Conservation (phyloP, 2,797 vertebrate genomes). For the Agapornis canus region DNA sequence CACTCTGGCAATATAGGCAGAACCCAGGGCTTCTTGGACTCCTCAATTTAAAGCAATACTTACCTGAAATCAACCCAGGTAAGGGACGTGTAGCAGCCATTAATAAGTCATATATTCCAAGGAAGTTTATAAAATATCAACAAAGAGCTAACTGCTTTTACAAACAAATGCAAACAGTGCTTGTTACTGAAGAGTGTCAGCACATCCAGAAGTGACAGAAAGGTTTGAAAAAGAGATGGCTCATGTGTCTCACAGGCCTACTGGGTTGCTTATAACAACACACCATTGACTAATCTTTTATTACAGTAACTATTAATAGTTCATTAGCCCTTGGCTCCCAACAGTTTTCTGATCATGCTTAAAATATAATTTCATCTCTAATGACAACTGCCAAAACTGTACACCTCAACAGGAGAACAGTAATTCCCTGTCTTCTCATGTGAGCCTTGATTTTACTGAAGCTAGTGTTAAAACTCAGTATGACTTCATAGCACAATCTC, state of each 20-base stretch:
- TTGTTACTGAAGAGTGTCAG: background rate
- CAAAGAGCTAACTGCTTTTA: background rate
- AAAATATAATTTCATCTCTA: background rate
- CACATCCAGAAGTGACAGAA: background rate
- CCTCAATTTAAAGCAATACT: background rate
- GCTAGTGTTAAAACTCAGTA: background rate
- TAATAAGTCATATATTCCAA: background rate
- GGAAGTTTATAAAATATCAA: background rate
- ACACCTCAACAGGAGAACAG: background rate
- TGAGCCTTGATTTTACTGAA: background rate
- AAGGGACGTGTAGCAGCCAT: background rate
- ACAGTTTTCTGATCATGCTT: background rate
- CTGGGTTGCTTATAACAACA: background rate
- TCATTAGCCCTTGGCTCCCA: background rate
- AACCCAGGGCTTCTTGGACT: background rate
- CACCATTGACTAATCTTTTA: background rate
- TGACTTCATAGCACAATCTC: background rate
- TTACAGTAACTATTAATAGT: background rate
- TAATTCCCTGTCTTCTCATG: background rate
- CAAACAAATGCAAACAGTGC: background rate
- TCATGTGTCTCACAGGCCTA: background rate
- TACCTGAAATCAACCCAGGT: background rate
- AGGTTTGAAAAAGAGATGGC: background rate
- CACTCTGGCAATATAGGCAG: background rate
- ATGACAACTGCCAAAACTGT: background rate